These are phyloP conservation scores for Sturnus vulgaris DNA, from an alignment of 2,113 vertebrate species.

Conservation along the genomic window DNA sequence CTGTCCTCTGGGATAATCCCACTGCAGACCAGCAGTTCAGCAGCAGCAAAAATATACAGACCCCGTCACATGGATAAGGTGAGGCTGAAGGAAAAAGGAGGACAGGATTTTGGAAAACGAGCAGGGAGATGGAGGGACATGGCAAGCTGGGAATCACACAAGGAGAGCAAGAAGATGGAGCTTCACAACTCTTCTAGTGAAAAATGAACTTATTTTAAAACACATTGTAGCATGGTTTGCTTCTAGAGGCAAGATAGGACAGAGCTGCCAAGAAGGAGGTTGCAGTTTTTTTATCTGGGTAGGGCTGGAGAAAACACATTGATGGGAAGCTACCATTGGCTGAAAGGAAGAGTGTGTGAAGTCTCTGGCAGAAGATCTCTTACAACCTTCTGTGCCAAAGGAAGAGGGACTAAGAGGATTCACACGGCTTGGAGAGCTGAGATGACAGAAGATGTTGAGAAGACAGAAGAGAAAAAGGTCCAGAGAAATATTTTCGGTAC, in stretches of 20 bases:
- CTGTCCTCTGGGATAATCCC: background rate
- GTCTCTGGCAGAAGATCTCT: background rate
- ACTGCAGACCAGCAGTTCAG: background rate
- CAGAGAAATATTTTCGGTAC: background rate
- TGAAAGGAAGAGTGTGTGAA: background rate
- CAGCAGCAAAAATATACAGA: background rate
- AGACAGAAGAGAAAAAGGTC: background rate
- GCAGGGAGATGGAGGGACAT: background rate
- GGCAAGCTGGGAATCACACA: background rate
- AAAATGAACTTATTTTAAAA: background rate
- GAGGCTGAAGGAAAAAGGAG: background rate
- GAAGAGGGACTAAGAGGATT: slow-evolving; percentile 1
- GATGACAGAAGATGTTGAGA: background rate
- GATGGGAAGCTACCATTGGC: background rate
- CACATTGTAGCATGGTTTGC: background rate
- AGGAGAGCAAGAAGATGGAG: background rate
- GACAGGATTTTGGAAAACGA: background rate
- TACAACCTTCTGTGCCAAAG: background rate
- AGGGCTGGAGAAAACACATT: background rate
- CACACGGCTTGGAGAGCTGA: background rate
- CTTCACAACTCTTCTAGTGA: background rate
- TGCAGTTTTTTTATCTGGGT: background rate
- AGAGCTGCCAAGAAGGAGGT: background rate
- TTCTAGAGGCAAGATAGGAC: background rate
- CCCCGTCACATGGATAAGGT: background rate